A percentile compares a stretch with the other conserved stretches of the same genome.
Evolutionary conservation across 2,797 vertebrate genomes (phyloP).

Genomic region (Notolabrus celidotus): DNA sequence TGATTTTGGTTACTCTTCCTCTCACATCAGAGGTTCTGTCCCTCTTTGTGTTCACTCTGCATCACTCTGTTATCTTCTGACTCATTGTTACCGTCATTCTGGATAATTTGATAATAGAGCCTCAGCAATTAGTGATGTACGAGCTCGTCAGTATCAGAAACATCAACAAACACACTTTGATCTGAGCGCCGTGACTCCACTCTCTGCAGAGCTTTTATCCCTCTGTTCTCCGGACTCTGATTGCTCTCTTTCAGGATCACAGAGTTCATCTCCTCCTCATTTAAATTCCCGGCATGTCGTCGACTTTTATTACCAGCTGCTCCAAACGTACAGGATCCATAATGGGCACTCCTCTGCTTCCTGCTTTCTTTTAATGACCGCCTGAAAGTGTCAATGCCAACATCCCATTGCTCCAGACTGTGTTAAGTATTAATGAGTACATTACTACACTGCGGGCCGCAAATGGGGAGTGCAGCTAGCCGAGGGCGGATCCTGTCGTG

Average conservation of each 20-base stretch:
- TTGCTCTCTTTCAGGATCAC: constrained; percentile 26
- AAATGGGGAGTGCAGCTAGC: constrained; percentile 60
- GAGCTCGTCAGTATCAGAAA: too few species aligned
- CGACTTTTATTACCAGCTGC: constrained; percentile 42
- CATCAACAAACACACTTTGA: too few species aligned
- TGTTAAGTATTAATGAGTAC: constrained; percentile 73
- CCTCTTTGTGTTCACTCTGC: not conserved
- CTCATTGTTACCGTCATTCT: too few species aligned
- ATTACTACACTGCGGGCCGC: constrained; percentile 53
- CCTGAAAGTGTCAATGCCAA: constrained; percentile 43
- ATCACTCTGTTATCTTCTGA: not conserved
- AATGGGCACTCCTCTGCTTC: constrained; percentile 25
- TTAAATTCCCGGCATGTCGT: constrained; percentile 7
- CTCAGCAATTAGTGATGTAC: too few species aligned
- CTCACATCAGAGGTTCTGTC: not conserved
- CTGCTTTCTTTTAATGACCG: constrained; percentile 56
- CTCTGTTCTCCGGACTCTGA: not conserved
- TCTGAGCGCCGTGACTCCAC: too few species aligned
- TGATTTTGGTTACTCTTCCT: not conserved
- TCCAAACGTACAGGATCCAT: constrained; percentile 45
- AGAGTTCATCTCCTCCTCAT: constrained; percentile 38
- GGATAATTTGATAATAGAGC: too few species aligned
- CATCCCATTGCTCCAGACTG: constrained; percentile 44
- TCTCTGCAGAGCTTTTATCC: too few species aligned
- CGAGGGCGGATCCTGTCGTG: constrained; percentile 38